Evolutionary conservation across 1,140 invertebrate genomes (phyloP), one percentile per base, ranked within the genome.

Genomic region (Lucilia cuprina): DNA sequence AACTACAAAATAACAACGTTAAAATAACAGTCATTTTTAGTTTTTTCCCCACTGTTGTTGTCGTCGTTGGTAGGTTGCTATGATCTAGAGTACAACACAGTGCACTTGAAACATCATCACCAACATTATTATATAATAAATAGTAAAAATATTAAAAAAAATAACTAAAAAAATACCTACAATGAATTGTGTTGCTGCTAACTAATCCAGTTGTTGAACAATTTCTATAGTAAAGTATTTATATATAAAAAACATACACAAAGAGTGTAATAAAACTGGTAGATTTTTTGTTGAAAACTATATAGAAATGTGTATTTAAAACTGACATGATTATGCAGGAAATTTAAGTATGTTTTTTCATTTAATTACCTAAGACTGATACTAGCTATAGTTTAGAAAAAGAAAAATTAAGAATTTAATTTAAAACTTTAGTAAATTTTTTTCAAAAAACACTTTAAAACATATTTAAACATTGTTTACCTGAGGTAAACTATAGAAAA

Each of bases 91-190:
- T 60, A 60, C 55, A 41, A 3, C n/a, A 30, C 19, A 12, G 65
- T 70, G 19, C 65, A 70, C 65, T 70, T 70, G 65, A 70, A 70
- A 70, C 65, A 70, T 70, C 65, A 70, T 70, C 65, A 21, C 65
- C 65, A 70, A 70, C 65, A 70, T 70, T 70, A 70, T 70, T 70
- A 21, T 70, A 70, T n/a, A 12, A 5, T 7, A 70, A 70, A 60
- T 25, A 12, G 19, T 70, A 8, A n/a, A 14, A 60, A 17, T 30
- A 30, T 30, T 30, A 60, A 60, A 60, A 60, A 60, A 17, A n/a
- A 60, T n/a, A 17, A 60, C n/a, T 7, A 60, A n/a, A 17, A n/a
- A 30, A 30, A 30, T 30, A 30, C 25, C 55, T n/a, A 30, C 1
- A n/a, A 60, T 60, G n/a, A 60, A 60, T n/a, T 60, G n/a, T 70